Evolutionary conservation across 2,888 invertebrate species (phyloP), one percentile per base, ranked within the genome.

Genomic region (Luperina nickerlii): DNA sequence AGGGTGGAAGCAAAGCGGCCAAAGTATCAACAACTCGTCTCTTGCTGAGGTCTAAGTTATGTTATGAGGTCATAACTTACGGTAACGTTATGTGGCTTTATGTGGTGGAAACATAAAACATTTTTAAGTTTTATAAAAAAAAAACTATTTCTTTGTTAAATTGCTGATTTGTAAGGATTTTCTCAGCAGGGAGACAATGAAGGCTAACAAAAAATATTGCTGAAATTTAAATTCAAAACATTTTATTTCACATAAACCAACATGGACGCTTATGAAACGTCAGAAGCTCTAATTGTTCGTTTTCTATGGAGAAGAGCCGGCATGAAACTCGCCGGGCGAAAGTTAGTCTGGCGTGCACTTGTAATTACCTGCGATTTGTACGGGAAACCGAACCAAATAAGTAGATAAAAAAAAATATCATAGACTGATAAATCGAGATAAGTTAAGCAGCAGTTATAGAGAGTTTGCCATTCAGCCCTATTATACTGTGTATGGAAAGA

Each of bases 11-110:
- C 74, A 51, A 75, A 85, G 62, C 85, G 54, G 63, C 73, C 73
- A n/a, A 57, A 85, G 63, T 74, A 63, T 65, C 77, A 83, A 84
- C 78, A 81, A 81, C 79, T 54, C 78, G 78, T 68, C n/a, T 51
- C 73, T 82, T 73, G 60, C 32, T n/a, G 57, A 73, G 54, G 2
- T 48, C 32, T 51, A 27, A 51, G 15, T 54, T 70, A 70, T 32
- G 32, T 18, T 24, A 48, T 69, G 68, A 83, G 48, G 75, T 38
- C 63, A 73, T 54, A 83, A 75, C 38, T 79, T 51, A 2, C 3
- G 57, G 7, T 15, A 74, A 54, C n/a, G 62, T 57, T 18, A 79
- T 38, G 38, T 68, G 54, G 24, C 11, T 67, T 2, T 62, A 62
- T 2, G 15, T 27, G 27, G 15, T 27, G 32, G 8, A 18, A 63